A percentile compares a stretch with the other conserved stretches of the same genome.
Evolutionary conservation across 2,113 vertebrate species (phyloP).

Genomic region (Laticauda colubrina): DNA sequence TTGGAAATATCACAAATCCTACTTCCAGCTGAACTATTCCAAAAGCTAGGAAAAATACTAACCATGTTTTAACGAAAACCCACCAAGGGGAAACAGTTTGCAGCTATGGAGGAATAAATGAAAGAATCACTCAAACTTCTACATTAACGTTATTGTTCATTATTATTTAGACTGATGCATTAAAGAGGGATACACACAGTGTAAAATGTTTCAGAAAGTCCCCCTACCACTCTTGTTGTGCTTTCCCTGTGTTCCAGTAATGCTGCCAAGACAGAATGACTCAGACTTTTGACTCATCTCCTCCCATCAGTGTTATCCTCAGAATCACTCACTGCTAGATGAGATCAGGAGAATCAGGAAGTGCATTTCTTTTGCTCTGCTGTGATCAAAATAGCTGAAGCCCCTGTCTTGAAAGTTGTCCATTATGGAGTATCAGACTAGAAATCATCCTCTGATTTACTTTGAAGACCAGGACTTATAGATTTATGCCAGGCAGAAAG

Average conservation of each 20-base stretch:
- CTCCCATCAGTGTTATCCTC: conserved; percentile 45
- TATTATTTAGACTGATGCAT: not conserved
- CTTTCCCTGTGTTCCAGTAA: conserved; percentile 51
- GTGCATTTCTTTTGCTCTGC: conserved; percentile 40
- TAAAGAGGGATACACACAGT: not conserved
- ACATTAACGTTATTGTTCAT: not conserved
- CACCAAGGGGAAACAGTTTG: not conserved
- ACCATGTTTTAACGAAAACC: not conserved
- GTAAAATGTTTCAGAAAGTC: conserved; percentile 32
- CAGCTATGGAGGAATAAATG: not conserved
- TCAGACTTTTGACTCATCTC: conserved; percentile 65
- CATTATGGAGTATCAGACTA: conserved; percentile 11
- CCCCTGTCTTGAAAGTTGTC: conserved; percentile 2
- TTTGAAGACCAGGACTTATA: not conserved
- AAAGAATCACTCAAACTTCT: not conserved
- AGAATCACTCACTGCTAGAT: conserved; percentile 51
- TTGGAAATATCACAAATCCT: not conserved
- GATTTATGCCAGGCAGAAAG: not conserved
- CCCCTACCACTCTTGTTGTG: conserved; percentile 54
- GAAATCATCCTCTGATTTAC: not conserved
- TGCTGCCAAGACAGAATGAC: conserved; percentile 61
- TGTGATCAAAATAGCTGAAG: conserved; percentile 26
- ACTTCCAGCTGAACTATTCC: not conserved
- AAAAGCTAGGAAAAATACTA: not conserved
- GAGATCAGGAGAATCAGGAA: conserved; percentile 47